Conservation (phyloP, 2,888 invertebrate genomes). For the Spodoptera littoralis region DNA sequence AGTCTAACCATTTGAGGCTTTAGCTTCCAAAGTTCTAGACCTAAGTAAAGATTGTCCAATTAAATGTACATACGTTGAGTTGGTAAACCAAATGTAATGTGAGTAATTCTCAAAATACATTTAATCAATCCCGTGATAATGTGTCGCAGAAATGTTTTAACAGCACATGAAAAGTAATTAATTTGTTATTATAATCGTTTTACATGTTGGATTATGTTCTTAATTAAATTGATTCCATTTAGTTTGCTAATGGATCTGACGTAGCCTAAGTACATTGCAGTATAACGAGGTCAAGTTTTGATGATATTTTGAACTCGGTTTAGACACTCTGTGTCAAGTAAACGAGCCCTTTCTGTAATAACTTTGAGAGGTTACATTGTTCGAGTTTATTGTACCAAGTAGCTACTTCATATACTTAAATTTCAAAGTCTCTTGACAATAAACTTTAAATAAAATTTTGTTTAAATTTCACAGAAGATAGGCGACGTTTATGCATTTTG, state of each 20-base stretch:
- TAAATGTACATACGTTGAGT: too few species aligned
- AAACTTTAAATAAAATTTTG: slow-evolving; percentile 59
- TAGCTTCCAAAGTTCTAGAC: too few species aligned
- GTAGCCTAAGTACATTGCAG: slow-evolving; percentile 15
- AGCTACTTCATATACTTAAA: slow-evolving; percentile 26
- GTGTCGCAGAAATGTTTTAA: too few species aligned
- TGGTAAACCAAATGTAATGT: too few species aligned
- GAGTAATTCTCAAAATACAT: too few species aligned
- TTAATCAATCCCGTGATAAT: too few species aligned
- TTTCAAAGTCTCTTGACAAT: slow-evolving; percentile 49
- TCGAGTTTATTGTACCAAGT: slow-evolving; percentile 28
- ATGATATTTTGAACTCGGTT: slow-evolving; percentile 13
- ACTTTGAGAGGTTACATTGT: slow-evolving; percentile 37
- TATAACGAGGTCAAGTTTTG: slow-evolving; percentile 28
- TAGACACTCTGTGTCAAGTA: slow-evolving; percentile 25
- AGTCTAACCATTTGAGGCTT: too few species aligned
- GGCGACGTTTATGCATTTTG: slow-evolving; percentile 63
- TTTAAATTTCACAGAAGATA: slow-evolving; percentile 59
- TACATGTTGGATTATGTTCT: slow-evolving; percentile 4
- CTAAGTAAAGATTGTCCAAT: too few species aligned
- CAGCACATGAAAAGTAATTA: slow-evolving; percentile 14
- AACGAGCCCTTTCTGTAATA: slow-evolving; percentile 27
- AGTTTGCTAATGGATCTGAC: slow-evolving; percentile 12
- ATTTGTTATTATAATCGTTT: slow-evolving; percentile 13
- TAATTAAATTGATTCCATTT: slow-evolving; percentile 34